phyloP scores from a whole-genome alignment of 2,797 vertebrate species.

The Danio aesculapii region DNA sequence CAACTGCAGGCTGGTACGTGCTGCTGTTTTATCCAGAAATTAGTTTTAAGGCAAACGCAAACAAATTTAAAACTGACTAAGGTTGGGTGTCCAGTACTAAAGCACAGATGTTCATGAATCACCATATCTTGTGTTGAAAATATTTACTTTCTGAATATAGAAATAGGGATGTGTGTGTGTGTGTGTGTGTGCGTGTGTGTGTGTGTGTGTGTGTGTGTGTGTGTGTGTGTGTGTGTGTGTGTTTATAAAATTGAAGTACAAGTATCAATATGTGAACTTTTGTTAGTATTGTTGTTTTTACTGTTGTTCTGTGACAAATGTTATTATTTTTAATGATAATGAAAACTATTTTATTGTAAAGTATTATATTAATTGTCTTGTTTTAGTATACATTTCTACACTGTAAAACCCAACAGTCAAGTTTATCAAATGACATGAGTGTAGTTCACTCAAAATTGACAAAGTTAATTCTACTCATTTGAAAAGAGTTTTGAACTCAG shows the following conservation, averaged over 20 bases:
- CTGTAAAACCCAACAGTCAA: no score
- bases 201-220: not conserved
- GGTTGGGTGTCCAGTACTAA: not conserved
- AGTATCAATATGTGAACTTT: not conserved
- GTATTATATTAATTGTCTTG: not conserved
- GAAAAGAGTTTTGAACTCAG: no score
- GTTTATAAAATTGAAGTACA: slow-evolving; percentile 8
- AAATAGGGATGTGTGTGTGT: not conserved
- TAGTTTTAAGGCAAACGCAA: slow-evolving; percentile 34
- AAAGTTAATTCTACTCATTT: no score
- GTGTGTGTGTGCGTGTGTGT: not conserved
- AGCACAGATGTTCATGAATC: not conserved
- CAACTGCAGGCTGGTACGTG: slow-evolving; percentile 25
- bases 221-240: slow-evolving; percentile 2
- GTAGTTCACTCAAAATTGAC: no score
- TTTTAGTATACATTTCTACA: not conserved
- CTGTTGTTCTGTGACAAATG: not conserved
- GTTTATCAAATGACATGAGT: no score
- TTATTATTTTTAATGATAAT: not conserved
- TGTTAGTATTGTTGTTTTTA: not conserved
- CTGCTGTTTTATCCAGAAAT: slow-evolving; percentile 23
- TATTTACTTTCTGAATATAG: slow-evolving; percentile 1
- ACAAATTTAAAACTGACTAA: slow-evolving; percentile 33
- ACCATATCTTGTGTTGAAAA: not conserved
- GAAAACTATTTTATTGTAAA: not conserved